Evolutionary conservation across 2,797 vertebrate genomes (phyloP).

Genomic region (Steatocranus sp.): DNA sequence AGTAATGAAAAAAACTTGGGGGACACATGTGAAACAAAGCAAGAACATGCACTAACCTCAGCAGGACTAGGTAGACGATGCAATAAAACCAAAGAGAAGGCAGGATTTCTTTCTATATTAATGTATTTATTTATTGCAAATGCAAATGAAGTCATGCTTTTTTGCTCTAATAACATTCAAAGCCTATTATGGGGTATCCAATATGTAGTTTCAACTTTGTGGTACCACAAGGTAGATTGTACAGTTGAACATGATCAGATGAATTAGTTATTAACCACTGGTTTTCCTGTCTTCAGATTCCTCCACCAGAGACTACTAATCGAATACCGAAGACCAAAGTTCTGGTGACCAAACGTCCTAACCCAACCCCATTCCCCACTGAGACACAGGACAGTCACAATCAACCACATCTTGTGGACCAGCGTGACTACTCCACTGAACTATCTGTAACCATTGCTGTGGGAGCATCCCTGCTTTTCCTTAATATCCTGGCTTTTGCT

Average conservation of each 20-base stretch:
- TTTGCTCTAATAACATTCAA: background rate
- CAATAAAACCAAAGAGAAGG: background rate
- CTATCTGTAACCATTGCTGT: slow-evolving; percentile 97
- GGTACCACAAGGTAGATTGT: background rate
- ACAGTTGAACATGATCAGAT: background rate
- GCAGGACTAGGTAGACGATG: background rate
- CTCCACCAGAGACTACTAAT: slow-evolving; percentile 90
- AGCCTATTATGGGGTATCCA: background rate
- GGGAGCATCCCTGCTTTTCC: slow-evolving; percentile 94
- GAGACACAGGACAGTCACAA: slow-evolving; percentile 91
- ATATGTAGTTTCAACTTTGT: background rate
- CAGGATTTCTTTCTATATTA: background rate
- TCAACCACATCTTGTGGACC: slow-evolving; percentile 94
- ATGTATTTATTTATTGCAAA: background rate
- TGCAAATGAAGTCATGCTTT: background rate
- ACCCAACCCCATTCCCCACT: slow-evolving; percentile 92
- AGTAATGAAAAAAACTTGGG: background rate
- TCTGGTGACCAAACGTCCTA: slow-evolving; percentile 80
- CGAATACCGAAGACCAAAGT: slow-evolving; percentile 89
- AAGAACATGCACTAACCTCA: background rate
- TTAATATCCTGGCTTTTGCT: slow-evolving; percentile 97
- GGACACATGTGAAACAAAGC: no score
- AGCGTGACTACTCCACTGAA: slow-evolving; percentile 98
- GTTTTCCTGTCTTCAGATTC: slow-evolving; percentile 68
- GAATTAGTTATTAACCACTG: background rate